Conservation (phyloP, 2,888 invertebrate species). For the Nasonovia ribisnigri region DNA sequence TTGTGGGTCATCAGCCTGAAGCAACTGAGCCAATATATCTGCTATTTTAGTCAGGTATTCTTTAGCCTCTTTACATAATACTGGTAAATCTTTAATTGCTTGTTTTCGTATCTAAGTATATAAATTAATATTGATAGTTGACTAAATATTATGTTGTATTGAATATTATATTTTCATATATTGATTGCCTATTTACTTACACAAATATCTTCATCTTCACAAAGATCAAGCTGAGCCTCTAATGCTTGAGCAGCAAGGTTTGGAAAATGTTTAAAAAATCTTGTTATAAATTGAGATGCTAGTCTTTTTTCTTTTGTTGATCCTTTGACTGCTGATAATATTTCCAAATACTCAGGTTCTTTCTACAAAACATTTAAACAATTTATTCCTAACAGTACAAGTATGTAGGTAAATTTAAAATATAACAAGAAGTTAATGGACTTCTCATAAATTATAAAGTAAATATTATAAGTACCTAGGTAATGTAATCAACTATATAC, state of each 20-base stretch:
- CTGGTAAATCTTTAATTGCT: slow-evolving; percentile 91
- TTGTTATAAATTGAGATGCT: slow-evolving; percentile 94
- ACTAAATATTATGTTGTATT: neutral
- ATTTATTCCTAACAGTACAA: neutral
- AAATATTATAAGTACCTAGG: neutral
- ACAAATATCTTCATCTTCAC: slow-evolving; percentile 93
- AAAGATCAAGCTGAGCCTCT: slow-evolving; percentile 92
- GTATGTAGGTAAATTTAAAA: neutral
- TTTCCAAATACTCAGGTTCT: slow-evolving; percentile 87
- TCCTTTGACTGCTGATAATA: slow-evolving; percentile 89
- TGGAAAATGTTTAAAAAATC: slow-evolving; percentile 94
- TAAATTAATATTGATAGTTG: neutral
- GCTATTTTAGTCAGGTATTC: slow-evolving; percentile 89
- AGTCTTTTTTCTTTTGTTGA: slow-evolving; percentile 90
- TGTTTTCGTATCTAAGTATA: slow-evolving; percentile 87
- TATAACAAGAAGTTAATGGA: neutral
- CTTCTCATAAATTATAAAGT: neutral
- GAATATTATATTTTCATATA: neutral
- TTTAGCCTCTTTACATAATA: slow-evolving; percentile 86
- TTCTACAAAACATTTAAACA: slow-evolving; percentile 76
- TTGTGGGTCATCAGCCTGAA: slow-evolving; percentile 86
- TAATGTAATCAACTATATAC: neutral
- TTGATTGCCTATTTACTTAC: slow-evolving; percentile 74
- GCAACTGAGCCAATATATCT: slow-evolving; percentile 90
- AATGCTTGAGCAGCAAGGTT: slow-evolving; percentile 86